Conservation (phyloP, 2,797 vertebrate species). For the Chrysolophus pictus region DNA sequence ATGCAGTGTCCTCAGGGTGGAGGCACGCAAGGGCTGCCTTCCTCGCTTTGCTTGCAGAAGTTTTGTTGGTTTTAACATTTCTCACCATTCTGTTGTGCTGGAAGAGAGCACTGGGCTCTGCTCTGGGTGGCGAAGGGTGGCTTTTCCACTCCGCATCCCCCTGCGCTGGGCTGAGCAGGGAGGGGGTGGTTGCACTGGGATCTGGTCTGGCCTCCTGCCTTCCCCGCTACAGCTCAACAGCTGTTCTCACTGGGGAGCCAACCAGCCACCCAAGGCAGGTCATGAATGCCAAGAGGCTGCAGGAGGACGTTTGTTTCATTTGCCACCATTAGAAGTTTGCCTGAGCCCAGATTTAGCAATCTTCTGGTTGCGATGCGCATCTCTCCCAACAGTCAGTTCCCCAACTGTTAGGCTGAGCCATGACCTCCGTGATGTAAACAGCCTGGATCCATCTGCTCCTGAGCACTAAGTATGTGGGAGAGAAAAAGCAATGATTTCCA, state of each 20-base stretch:
- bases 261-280: neutral
- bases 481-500: constrained; percentile 59
- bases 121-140: neutral
- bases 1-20: neutral
- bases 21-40: neutral
- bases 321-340: constrained; percentile 54
- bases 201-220: neutral
- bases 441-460: constrained; percentile 72
- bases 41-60: neutral
- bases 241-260: neutral
- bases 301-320: constrained; percentile 52
- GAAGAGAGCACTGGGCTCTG: neutral
- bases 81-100: neutral
- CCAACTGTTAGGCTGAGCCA: constrained; percentile 70
- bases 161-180: neutral
- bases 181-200: neutral
- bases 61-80: neutral
- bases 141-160: neutral
- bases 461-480: constrained; percentile 69
- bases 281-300: constrained; percentile 5
- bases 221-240: rapidly evolving
- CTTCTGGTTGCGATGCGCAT: constrained; percentile 48
- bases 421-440: constrained; percentile 74
- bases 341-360: constrained; percentile 60
- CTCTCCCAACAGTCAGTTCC: constrained; percentile 65